These are phyloP conservation scores for Gastracanthus pulcherrimus DNA, from an alignment of 2,888 invertebrate genomes.

Conservation along the genomic window DNA sequence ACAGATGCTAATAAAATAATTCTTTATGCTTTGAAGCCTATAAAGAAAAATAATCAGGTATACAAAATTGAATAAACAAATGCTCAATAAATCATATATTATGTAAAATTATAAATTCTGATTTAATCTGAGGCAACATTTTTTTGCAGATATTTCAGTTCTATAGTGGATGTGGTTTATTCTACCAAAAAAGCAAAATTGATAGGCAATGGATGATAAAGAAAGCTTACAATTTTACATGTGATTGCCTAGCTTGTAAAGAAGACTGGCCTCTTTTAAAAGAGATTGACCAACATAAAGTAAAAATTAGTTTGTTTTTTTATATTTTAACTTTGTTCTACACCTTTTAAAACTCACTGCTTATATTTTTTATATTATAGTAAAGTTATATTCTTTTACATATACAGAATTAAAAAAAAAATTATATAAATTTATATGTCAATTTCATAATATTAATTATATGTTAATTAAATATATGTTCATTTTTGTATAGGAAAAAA, in stretches of 20 bases:
- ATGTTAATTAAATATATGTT: not conserved
- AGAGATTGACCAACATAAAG: not conserved
- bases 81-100: not conserved
- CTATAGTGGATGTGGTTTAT: conserved; percentile 86
- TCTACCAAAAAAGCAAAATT: conserved; percentile 81
- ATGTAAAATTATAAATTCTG: not conserved
- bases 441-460: too few relatives aligned
- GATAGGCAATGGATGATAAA: conserved; percentile 81
- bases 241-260: conserved; percentile 87
- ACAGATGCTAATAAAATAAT: conserved; percentile 62
- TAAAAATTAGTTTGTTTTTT: not conserved
- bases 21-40: conserved; percentile 82
- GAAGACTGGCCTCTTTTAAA: conserved; percentile 82
- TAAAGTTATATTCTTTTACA: too few relatives aligned
- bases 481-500: not conserved
- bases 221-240: conserved; percentile 89
- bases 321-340: not conserved
- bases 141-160: conserved; percentile 83
- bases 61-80: too few relatives aligned
- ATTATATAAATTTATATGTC: too few relatives aligned
- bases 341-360: too few relatives aligned
- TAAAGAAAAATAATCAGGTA: conserved; percentile 84
- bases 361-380: too few relatives aligned
- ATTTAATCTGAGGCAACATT: not conserved
- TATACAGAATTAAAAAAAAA: too few relatives aligned